Conservation (phyloP, 2,113 vertebrate species). For the Oxyura jamaicensis region DNA sequence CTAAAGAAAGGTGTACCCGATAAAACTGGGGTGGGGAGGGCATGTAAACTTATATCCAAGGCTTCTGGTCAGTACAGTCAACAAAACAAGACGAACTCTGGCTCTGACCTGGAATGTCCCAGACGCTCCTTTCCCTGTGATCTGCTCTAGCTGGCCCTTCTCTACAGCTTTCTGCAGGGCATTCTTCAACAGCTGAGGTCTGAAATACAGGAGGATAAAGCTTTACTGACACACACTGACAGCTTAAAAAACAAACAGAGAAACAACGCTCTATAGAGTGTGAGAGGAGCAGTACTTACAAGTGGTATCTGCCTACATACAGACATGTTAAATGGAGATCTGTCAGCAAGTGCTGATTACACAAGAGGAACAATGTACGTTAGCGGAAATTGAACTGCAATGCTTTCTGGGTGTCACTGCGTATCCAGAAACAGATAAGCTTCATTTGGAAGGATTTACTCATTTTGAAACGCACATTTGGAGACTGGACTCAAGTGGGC, state of each 20-base stretch:
- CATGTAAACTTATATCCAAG: background rate
- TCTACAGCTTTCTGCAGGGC: constrained; percentile 94
- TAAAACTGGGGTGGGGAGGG: background rate
- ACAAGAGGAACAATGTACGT: background rate
- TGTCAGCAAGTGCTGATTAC: background rate
- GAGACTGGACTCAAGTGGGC: background rate
- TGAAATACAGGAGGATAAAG: constrained; percentile 69
- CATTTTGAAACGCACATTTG: background rate
- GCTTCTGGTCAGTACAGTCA: background rate
- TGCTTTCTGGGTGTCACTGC: fast-evolving
- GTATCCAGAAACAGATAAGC: background rate
- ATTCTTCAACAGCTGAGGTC: constrained; percentile 92
- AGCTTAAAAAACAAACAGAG: constrained; percentile 32
- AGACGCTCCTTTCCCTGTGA: constrained; percentile 95
- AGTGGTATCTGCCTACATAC: background rate
- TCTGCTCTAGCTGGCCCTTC: constrained; percentile 93
- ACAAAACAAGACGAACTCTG: background rate
- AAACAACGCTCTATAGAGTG: background rate
- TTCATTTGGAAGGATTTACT: background rate
- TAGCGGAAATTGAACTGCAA: background rate
- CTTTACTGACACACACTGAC: constrained; percentile 39
- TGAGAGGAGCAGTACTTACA: constrained; percentile 1
- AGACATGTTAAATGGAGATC: constrained; percentile 5
- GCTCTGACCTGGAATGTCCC: constrained; percentile 95
- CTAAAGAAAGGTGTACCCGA: background rate